Evolutionary conservation across 2,797 vertebrate genomes (phyloP).

Genomic region (Neosilurus mollespiculum): DNA sequence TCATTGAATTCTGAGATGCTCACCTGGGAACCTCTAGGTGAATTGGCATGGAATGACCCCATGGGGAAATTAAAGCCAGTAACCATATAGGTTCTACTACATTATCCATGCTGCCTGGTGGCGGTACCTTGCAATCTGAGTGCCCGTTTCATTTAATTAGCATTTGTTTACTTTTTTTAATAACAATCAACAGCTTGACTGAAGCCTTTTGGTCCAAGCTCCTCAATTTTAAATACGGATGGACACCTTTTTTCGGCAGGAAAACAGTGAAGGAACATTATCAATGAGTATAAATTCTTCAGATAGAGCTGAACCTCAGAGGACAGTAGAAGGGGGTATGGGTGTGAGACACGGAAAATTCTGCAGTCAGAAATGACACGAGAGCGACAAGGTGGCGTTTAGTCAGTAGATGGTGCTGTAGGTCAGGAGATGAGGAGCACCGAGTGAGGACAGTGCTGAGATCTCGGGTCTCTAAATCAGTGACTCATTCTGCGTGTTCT

Average conservation of each 20-base stretch:
- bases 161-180: background rate
- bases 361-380: too few species aligned
- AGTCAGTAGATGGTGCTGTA: conserved; percentile 46
- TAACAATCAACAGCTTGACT: background rate
- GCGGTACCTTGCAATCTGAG: too few species aligned
- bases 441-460: background rate
- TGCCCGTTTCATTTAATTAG: background rate
- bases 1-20: too few species aligned
- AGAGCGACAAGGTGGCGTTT: background rate
- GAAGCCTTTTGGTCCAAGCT: background rate
- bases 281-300: conserved; percentile 19
- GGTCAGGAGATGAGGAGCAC: background rate
- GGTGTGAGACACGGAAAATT: background rate
- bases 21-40: too few species aligned
- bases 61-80: too few species aligned
- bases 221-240: too few species aligned
- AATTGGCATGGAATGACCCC: too few species aligned
- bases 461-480: conserved; percentile 24
- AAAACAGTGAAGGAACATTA: background rate
- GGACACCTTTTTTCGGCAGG: background rate
- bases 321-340: background rate
- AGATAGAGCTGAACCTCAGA: conserved; percentile 8
- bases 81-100: too few species aligned
- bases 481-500: conserved; percentile 45
- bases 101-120: too few species aligned